Evolutionary conservation across 2,888 invertebrate genomes (phyloP), one percentile per base, ranked within the genome.

Genomic region (Tetragonisca angustula): DNA sequence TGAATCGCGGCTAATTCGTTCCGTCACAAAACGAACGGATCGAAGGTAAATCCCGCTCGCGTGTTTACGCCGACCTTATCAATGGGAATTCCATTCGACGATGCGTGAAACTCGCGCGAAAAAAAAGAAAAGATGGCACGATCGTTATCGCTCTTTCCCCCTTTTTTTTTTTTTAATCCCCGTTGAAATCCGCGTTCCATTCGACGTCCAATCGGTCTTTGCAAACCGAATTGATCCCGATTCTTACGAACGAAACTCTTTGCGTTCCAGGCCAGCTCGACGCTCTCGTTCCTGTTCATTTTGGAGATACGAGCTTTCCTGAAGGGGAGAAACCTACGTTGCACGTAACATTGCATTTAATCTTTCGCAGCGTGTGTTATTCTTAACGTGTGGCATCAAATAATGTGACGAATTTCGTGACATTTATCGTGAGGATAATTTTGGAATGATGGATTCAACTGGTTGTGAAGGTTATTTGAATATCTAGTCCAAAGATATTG

Each of bases 181-280:
- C 27, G 27, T 27, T 27, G 27, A 27, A 27, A 71, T 67, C 21
- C 56, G 49, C 56, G 27, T 61, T 61, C 27, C 72, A 49, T 56
- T 21, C 21, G 24, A 69, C 43, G 68, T 19, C 68, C 24, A 64
- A 36, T 36, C 52, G 27, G 52, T 68, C 43, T 43, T 43, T 24
- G 5, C 36, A 24, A 79, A 75, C 52, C 62, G 75, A 70, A 79
- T 69, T 64, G 54, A 75, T 54, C 52, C 36, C 27, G 32, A 59
- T 59, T 6, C 4, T 52, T 54, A n/a, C 56, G 54, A 61, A 64
- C 43, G 64, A 67, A 76, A 76, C 64, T 69, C 24, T n/a, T n/a
- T n/a, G 5, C 43, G 24, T 17, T 17, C 9, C 54, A 27, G 4
- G 13, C 4, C 0, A 27, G 4, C 52, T 15, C 27, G 43, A 49